These are phyloP conservation scores for Microchrysa polita DNA, from an alignment of 2,888 invertebrate genomes.

Conservation along the genomic window DNA sequence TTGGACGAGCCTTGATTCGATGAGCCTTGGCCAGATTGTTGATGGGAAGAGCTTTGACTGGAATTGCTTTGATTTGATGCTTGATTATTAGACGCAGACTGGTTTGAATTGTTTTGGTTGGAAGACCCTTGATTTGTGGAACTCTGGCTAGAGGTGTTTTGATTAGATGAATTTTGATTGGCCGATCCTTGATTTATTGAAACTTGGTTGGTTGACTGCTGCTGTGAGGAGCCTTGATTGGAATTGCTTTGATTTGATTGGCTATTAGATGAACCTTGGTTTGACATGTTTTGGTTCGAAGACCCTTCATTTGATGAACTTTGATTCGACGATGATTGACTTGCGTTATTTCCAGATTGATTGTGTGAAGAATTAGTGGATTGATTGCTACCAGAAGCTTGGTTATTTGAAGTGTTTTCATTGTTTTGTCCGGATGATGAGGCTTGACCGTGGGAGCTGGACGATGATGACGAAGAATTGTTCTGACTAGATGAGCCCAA, in stretches of 20 bases:
- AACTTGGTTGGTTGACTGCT: constrained; percentile 9
- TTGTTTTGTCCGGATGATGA: constrained; percentile 40
- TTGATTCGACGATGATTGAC: neutral
- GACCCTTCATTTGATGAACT: neutral
- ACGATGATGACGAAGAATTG: neutral
- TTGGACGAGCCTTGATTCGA: neutral
- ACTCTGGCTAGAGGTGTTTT: constrained; percentile 47
- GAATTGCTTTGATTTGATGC: constrained; percentile 48
- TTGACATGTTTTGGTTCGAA: neutral
- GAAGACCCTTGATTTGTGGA: constrained; percentile 43
- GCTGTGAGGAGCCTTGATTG: neutral
- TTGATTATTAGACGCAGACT: no score
- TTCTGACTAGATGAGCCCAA: constrained; percentile 49
- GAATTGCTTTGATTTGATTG: neutral
- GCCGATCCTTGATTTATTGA: neutral
- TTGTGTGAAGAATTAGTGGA: neutral
- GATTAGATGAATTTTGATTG: neutral
- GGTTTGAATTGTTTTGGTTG: no score
- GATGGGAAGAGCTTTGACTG: constrained; percentile 9
- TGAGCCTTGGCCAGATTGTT: neutral
- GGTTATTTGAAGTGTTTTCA: constrained; percentile 48
- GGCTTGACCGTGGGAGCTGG: constrained; percentile 13
- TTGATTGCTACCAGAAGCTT: neutral
- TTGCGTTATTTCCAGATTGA: constrained; percentile 14
- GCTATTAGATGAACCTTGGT: neutral